Evolutionary conservation across 2,113 vertebrate species (phyloP), one percentile per base, ranked within the genome.

Genomic region (Rhineura floridana): DNA sequence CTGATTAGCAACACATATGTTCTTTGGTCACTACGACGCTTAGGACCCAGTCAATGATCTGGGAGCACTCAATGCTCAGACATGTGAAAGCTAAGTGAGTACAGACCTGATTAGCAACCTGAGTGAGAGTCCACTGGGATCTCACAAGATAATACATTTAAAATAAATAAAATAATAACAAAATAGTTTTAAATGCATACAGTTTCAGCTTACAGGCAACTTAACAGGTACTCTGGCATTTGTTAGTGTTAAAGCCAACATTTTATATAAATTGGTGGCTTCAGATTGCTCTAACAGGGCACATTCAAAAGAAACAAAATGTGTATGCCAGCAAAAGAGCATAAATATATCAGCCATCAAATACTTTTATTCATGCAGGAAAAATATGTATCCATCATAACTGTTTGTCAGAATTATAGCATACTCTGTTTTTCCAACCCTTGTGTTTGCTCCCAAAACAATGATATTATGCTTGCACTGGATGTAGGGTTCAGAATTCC

Each of bases 401-500:
- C 70, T 83, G 81, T 84, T 82, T 59, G 0, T 65, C 48, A 90
- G 87, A 91, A 90, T 86, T 91, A 89, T 85, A 89, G 33, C 0
- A 0, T 48, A 88, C 92, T 87, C 75, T 91, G 36, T 87, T 94
- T n/a, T 91, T 88, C 73, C 59, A 89, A 39, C 39, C 82, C 87
- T 93, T 93, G 17, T 88, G 65, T 92, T 91, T 92, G 83, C 67
- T 44, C 6, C 67, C 86, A 67, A 81, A 80, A 94, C 78, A 3
- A 67, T 85, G 87, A 86, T 65, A 87, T 7, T 94, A 90, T 1
- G 15, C 65, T 90, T 91, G 42, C 75, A 89, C 79, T 92, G 15
- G 70, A 48, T 65, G 33, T 83, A 23, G 33, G 72, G 46, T 52
- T 76, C 59, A 83, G 44, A 44, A 28, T 19, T 77, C 84, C 79